These are phyloP conservation scores for Ellobius talpinus DNA, from an alignment of 2,113 vertebrate genomes.

Conservation along the genomic window DNA sequence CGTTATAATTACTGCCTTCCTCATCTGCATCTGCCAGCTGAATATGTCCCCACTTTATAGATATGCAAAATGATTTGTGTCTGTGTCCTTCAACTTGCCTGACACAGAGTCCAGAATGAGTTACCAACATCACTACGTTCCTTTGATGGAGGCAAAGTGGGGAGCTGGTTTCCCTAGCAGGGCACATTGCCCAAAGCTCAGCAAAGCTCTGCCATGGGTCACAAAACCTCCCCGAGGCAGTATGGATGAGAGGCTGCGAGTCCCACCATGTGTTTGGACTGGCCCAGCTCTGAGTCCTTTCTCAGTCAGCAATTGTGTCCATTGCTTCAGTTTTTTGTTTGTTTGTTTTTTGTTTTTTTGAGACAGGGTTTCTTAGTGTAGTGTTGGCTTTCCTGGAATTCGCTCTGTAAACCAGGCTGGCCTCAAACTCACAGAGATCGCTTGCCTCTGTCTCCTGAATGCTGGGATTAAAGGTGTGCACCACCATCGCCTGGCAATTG, in stretches of 20 bases:
- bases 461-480: too few relatives aligned
- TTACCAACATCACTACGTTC: not conserved
- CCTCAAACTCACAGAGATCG: too few relatives aligned
- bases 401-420: too few relatives aligned
- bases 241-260: not conserved
- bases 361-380: too few relatives aligned
- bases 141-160: not conserved
- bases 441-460: too few relatives aligned
- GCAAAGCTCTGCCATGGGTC: not conserved
- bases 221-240: not conserved
- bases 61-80: not conserved
- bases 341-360: too few relatives aligned
- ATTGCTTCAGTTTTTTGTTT: not conserved
- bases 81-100: not conserved
- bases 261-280: fast-evolving
- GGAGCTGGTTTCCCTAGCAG: not conserved
- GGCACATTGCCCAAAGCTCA: not conserved
- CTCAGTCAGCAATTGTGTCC: not conserved
- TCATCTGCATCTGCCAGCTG: fast-evolving
- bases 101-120: not conserved
- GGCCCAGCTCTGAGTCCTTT: not conserved
- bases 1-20: fast-evolving
- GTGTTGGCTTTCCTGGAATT: too few relatives aligned
- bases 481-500: too few relatives aligned
- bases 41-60: not conserved